Evolutionary conservation across 2,797 vertebrate genomes (phyloP), one percentile per base, ranked within the genome.

Genomic region (Mallotus villosus): DNA sequence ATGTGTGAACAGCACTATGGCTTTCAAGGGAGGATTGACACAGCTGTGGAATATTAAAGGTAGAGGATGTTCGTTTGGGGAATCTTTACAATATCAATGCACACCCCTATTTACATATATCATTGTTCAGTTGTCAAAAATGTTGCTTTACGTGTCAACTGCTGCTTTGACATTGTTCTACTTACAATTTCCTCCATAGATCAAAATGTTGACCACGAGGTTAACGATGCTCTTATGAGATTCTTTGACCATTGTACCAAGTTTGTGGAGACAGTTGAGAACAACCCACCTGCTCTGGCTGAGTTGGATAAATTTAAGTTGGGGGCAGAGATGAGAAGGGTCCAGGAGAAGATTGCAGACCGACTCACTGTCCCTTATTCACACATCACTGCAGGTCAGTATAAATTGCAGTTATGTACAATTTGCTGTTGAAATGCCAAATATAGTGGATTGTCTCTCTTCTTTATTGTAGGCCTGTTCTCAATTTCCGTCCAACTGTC

Each of bases 201-300:
- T 72, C 12, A 76, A 71, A 90, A 92, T 32, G 88, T 92, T 79
- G 85, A 87, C 16, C 85, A 93, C 1, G 78, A 82, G n/a, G 90
- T 94, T 62, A 95, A 98, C 0, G 96, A 99, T 27, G 83, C 90
- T n/a, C 82, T 99, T 67, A 96, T 99, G 97, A 94, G 96, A 16
- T 98, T 97, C 82, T 99, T 98, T 24, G 95, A 96, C 74, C 77
- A 88, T 49, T 99, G 97, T 9, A 82, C 89, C 79, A 95, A 90
- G 83, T 96, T 97, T 70, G 60, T 96, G 2, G 74, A 90, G 57
- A 91, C 94, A 24, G 94, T 99, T 24, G 95, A 95, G 19, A 90
- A 93, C 0, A 99, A 97, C 21, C 84, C 91, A 0, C 85, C 82
- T 0, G 96, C 97, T 3, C 66, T 95, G 88, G 74, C 81, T 73